Evolutionary conservation across 2,113 vertebrate species (phyloP).

Genomic region (Chaetops frenatus): DNA sequence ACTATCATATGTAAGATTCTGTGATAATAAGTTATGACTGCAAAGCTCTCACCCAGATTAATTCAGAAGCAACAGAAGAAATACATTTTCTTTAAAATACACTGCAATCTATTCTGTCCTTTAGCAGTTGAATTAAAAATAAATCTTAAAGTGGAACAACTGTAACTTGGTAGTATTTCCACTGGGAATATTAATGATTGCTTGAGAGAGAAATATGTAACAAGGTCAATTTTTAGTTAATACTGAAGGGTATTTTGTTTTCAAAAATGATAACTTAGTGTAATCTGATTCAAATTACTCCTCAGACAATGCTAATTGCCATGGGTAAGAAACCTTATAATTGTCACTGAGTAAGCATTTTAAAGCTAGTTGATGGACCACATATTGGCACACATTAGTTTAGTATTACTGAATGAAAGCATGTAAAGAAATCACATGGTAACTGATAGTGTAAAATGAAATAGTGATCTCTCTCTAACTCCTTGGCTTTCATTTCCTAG

Average conservation of each 20-base stretch:
- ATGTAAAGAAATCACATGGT: neutral
- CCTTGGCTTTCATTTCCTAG: neutral
- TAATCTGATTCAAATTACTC: neutral
- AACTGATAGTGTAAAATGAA: neutral
- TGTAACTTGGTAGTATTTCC: neutral
- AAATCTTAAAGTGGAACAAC: neutral
- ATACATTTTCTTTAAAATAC: neutral
- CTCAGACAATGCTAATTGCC: neutral
- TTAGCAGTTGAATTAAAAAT: neutral
- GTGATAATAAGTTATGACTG: slow-evolving; percentile 13
- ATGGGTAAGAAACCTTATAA: neutral
- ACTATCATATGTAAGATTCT: neutral
- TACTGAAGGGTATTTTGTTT: neutral
- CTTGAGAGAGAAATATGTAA: neutral
- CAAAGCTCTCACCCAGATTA: slow-evolving; percentile 33
- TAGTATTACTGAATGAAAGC: neutral
- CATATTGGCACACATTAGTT: neutral
- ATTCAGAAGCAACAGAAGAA: slow-evolving; percentile 20
- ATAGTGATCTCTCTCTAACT: neutral
- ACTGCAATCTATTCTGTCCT: neutral
- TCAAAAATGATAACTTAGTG: neutral
- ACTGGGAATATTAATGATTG: neutral
- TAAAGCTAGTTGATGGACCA: neutral
- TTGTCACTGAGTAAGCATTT: neutral
- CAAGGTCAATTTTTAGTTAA: neutral